Conservation (phyloP, 2,888 invertebrate species). For the Salticus scenicus region DNA sequence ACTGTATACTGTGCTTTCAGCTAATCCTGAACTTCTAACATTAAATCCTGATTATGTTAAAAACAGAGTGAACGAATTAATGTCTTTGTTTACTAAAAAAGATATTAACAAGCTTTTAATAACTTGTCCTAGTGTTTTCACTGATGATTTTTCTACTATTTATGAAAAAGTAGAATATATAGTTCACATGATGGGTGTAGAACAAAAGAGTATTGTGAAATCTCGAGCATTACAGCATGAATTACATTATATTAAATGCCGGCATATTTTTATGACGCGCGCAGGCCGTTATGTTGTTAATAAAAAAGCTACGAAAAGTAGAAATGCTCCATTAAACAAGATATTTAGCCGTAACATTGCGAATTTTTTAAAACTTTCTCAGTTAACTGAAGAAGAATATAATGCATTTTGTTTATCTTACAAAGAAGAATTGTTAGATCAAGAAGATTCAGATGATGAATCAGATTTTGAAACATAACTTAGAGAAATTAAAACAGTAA, state of each 20-base stretch:
- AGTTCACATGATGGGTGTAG: slow-evolving; percentile 45
- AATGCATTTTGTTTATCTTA: slow-evolving; percentile 21
- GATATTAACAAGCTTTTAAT: slow-evolving; percentile 50
- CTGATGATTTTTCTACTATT: slow-evolving; percentile 41
- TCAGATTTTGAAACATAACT: not conserved
- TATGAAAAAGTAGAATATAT: slow-evolving; percentile 54
- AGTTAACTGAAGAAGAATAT: slow-evolving; percentile 52
- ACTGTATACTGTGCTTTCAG: slow-evolving; percentile 26
- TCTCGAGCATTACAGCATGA: slow-evolving; percentile 46
- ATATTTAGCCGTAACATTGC: slow-evolving; percentile 47
- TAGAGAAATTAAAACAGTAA: not conserved
- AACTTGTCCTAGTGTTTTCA: slow-evolving; percentile 45
- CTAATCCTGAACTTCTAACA: slow-evolving; percentile 49
- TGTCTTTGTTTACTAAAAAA: slow-evolving; percentile 52
- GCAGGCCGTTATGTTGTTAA: slow-evolving; percentile 23
- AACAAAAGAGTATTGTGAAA: slow-evolving; percentile 61
- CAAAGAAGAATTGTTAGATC: not conserved
- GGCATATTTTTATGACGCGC: slow-evolving; percentile 39
- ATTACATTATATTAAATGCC: slow-evolving; percentile 36
- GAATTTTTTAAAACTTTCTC: slow-evolving; percentile 43
- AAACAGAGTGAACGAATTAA: slow-evolving; percentile 29
- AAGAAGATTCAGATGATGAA: not conserved
- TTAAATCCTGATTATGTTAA: slow-evolving; percentile 39
- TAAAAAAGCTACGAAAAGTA: slow-evolving; percentile 27
- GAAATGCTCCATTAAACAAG: slow-evolving; percentile 51